Percentiles rank a stretch among this genome's conserved stretches.
Evolutionary conservation across 2,888 invertebrate genomes (phyloP).

Genomic region (Hydrotaea diabolus): DNA sequence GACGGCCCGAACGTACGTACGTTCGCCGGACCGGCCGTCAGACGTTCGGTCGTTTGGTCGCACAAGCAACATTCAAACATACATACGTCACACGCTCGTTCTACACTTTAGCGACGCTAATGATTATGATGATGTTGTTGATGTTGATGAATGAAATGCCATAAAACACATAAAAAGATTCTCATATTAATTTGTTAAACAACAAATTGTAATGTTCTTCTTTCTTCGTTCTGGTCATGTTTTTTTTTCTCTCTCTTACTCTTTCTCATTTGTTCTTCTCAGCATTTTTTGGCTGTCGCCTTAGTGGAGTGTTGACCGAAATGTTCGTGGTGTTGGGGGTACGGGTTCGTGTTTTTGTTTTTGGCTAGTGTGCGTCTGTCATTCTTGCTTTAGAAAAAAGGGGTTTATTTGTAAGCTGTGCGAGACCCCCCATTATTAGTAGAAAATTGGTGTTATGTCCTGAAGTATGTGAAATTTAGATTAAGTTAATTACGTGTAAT

Average conservation of each 20-base stretch:
- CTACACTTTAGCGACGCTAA: constrained; percentile 38
- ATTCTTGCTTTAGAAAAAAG: background rate
- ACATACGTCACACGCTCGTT: constrained; percentile 49
- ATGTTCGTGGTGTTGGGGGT: constrained; percentile 4
- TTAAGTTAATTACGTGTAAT: constrained; percentile 15
- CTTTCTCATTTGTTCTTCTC: constrained; percentile 16
- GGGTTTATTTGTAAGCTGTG: constrained; percentile 28
- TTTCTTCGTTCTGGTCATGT: constrained; percentile 8
- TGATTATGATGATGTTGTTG: constrained; percentile 50
- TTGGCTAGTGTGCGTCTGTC: background rate
- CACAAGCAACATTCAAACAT: constrained; percentile 11
- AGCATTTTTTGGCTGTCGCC: background rate
- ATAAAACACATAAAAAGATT: constrained; percentile 39
- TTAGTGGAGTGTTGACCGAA: background rate
- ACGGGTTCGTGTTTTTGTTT: background rate
- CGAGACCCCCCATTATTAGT: constrained; percentile 1
- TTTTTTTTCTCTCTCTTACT: no score
- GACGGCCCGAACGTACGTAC: background rate
- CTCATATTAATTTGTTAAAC: constrained; percentile 55
- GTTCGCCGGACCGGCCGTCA: background rate
- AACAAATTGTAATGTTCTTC: constrained; percentile 47
- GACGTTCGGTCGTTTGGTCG: no score
- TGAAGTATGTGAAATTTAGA: background rate
- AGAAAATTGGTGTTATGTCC: constrained; percentile 1
- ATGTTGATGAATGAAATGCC: constrained; percentile 52